Percentiles rank a stretch among this genome's conserved stretches.
Conservation (phyloP, 2,888 invertebrate genomes). For the Pyrgus malvae region DNA sequence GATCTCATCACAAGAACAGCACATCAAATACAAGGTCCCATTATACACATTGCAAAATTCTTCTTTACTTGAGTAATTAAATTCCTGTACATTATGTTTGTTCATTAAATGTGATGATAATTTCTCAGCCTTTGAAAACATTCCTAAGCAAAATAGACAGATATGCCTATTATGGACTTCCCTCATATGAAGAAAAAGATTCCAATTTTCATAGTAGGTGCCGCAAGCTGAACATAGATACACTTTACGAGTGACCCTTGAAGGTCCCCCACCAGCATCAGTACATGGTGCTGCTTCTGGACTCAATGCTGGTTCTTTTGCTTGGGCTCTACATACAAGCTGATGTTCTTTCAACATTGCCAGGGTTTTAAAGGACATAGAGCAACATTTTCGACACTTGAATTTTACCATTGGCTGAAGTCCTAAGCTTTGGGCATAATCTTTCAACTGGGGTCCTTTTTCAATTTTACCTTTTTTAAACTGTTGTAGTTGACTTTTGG, state of each 20-base stretch:
- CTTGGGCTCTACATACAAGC: slow-evolving; percentile 80
- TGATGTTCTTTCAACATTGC: slow-evolving; percentile 87
- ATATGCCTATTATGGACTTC: slow-evolving; percentile 91
- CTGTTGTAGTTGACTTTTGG: slow-evolving; percentile 71
- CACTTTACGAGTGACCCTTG: slow-evolving; percentile 88
- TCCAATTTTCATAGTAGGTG: slow-evolving; percentile 93
- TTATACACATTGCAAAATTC: slow-evolving; percentile 85
- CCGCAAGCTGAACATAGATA: slow-evolving; percentile 92
- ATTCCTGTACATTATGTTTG: slow-evolving; percentile 89
- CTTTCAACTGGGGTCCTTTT: slow-evolving; percentile 71
- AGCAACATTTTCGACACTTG: slow-evolving; percentile 88
- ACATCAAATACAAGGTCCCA: slow-evolving; percentile 88
- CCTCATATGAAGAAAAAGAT: slow-evolving; percentile 91
- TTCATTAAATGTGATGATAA: slow-evolving; percentile 88
- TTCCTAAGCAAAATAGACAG: slow-evolving; percentile 91
- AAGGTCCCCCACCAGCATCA: slow-evolving; percentile 64
- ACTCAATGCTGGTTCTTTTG: slow-evolving; percentile 65
- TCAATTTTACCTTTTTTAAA: slow-evolving; percentile 72
- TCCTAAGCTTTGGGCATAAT: slow-evolving; percentile 88
- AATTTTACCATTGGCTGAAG: slow-evolving; percentile 87
- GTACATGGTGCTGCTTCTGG: slow-evolving; percentile 61
- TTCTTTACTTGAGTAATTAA: slow-evolving; percentile 84
- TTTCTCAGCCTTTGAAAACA: slow-evolving; percentile 91
- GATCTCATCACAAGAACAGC: slow-evolving; percentile 90
- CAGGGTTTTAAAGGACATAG: slow-evolving; percentile 85